Base-by-base conservation (phyloP, 2,888 invertebrate genomes). In the Chalcis sispes region DNA sequence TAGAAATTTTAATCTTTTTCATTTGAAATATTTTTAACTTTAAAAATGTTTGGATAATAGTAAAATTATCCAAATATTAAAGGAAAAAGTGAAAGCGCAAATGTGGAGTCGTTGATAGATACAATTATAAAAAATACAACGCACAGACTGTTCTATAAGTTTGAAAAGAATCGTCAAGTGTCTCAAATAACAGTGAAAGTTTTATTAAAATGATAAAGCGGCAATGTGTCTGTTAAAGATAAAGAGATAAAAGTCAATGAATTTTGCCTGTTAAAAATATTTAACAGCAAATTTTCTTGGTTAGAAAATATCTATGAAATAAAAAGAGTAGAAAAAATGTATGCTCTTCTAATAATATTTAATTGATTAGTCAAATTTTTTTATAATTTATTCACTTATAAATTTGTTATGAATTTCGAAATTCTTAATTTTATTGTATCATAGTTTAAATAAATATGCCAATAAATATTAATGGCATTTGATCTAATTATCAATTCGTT, bases 231-330 rank as follows among this genome's bases (percentile, higher is more conserved):
- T 54, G 62, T 74, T 67, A 32, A 74, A 52, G 52, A 61, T 73
- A 13, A 61, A 59, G 40, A 65, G 58, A 36, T 27, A n/a, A n/a
- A 27, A 69, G 54, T 67, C 29, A 48, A 32, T 56, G 48, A 56
- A 32, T 56, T 74, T 36, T 18, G 32, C n/a, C 42, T 2, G 2
- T 42, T 42, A 36, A 42, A 2, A 13, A 52, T 73, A 18, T 42
- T 50, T 72, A 25, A 27, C 20, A 42, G 66, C 36, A 15, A 62
- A 50, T 61, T 56, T 69, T 25, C 36, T 36, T 74, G 62, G 62
- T 56, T 69, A 74, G 59, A 74, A 61, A 69, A 50, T 66, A 40
- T n/a, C n/a, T n/a, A n/a, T n/a, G n/a, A n/a, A n/a, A n/a, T 36
- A 4, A 36, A 54, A 36, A 36, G 10, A 20, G 3, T 25, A n/a